Percentiles rank a stretch among this genome's conserved stretches.
Conservation (phyloP, 2,888 invertebrate genomes). For the Nomada fabriciana region DNA sequence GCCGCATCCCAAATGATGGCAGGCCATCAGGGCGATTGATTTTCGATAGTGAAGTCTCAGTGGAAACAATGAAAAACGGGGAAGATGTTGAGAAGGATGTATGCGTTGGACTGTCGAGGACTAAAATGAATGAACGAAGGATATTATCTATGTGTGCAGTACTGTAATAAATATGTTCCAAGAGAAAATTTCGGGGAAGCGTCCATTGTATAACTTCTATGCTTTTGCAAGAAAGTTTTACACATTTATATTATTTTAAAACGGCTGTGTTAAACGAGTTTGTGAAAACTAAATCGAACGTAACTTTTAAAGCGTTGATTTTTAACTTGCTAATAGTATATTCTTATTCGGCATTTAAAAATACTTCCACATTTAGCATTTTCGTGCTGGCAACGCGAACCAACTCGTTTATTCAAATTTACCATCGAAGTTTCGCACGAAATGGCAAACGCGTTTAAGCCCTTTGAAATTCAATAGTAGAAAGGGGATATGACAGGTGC, state of each 20-base stretch:
- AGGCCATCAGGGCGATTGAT: slow-evolving; percentile 5
- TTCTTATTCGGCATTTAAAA: too few species aligned
- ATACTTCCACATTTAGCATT: slow-evolving; percentile 3
- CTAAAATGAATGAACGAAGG: too few species aligned
- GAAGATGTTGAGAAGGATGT: neutral
- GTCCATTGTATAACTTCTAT: too few species aligned
- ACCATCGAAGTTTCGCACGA: slow-evolving; percentile 24
- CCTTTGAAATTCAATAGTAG: slow-evolving; percentile 49
- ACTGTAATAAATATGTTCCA: too few species aligned
- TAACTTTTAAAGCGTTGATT: too few species aligned
- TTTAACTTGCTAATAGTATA: neutral
- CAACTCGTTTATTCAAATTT: slow-evolving; percentile 50
- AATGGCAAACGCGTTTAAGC: slow-evolving; percentile 35
- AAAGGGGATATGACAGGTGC: slow-evolving; percentile 37
- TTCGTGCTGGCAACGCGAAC: slow-evolving; percentile 36
- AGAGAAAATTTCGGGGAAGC: too few species aligned
- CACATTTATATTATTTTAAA: too few species aligned
- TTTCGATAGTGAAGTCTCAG: slow-evolving; percentile 14
- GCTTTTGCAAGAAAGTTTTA: too few species aligned
- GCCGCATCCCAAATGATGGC: neutral
- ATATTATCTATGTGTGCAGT: too few species aligned
- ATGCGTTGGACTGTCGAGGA: slow-evolving; percentile 5
- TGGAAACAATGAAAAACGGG: slow-evolving; percentile 2
- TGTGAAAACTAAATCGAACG: too few species aligned
- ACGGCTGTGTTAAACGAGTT: too few species aligned